Evolutionary conservation across 2,113 vertebrate species (phyloP), one percentile per base, ranked within the genome.

Genomic region (Neotoma lepida): DNA sequence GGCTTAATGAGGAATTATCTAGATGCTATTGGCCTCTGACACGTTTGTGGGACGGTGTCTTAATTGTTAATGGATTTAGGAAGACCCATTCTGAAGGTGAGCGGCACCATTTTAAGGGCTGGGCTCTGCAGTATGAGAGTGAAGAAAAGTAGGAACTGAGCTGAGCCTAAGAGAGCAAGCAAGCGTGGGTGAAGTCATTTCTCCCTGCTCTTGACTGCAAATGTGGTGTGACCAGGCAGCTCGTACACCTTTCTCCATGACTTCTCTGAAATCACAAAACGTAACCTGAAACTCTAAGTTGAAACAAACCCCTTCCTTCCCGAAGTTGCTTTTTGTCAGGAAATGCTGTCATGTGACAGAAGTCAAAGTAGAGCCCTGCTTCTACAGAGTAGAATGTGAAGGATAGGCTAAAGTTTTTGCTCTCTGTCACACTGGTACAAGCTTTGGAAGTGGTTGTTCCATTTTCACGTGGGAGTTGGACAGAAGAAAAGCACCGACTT

Each of bases 401-500:
- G 10, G 46, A 8, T 35, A 20, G 26, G 9, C 20, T 63, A 39
- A 76, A 24, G 2, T 80, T 71, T 39, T 33, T 71, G 24, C 81
- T 30, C 13, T 0, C 2, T 14, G 1, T 20, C 24, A 13, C 26
- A 5, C 88, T 44, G 14, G 14, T 4, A 39, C n/a, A 33, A 1
- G 1, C 30, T 7, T 10, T 41, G 49, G 73, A 64, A 22, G 44
- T 20, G 46, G 28, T n/a, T 51, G 33, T 20, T 81, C n/a, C 39
- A 7, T 58, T 90, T 88, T 44, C 22, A 91, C 20, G 7, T 0
- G 44, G 44, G 39, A 41, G 9, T 4, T n/a, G 26, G 24, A 15
- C 51, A 68, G 8, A 12, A 44, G 2, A 56, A 58, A 77, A n/a
- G 26, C 12, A 58, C 51, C 61, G 2, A n/a, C 73, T 54, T 89